A percentile compares a stretch with the other conserved stretches of the same genome.
These are phyloP conservation scores for Conus betulinus DNA, from an alignment of 1,140 invertebrate genomes.

Conservation along the genomic window DNA sequence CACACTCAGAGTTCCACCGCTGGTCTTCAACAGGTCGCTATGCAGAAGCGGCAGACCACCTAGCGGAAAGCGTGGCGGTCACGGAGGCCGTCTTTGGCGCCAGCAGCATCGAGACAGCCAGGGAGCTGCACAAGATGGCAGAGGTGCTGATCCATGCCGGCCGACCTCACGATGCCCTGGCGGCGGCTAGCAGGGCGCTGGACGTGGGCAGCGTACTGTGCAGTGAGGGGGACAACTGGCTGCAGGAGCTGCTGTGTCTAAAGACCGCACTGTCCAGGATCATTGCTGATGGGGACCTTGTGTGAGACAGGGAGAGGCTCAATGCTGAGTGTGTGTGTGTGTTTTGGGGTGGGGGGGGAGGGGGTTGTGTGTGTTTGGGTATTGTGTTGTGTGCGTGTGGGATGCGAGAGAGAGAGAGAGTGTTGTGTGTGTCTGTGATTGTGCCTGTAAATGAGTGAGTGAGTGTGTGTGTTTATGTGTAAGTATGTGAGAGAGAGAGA, in stretches of 20 bases:
- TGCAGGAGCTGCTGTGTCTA: conserved; percentile 32
- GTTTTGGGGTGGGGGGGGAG: background rate
- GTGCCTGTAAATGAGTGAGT: too few species aligned
- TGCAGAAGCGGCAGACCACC: conserved; percentile 74
- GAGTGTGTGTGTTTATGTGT: too few species aligned
- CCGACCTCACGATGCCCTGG: conserved; percentile 43
- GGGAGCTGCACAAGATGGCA: conserved; percentile 77
- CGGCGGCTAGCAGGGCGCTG: conserved; percentile 46
- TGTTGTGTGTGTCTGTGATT: too few species aligned
- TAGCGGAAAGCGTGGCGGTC: conserved; percentile 75
- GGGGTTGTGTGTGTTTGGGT: background rate
- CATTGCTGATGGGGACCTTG: background rate
- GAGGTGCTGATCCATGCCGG: conserved; percentile 78
- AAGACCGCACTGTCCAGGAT: background rate
- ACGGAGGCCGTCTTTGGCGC: conserved; percentile 78
- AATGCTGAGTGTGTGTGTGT: background rate
- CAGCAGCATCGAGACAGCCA: conserved; percentile 79
- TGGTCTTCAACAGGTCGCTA: conserved; percentile 50
- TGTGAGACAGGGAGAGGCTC: background rate
- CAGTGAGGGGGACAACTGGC: conserved; percentile 32
- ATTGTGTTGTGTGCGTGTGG: too few species aligned
- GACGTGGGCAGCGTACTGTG: conserved; percentile 46
- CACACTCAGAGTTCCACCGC: too few species aligned
- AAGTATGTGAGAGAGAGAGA: too few species aligned
- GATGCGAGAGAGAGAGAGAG: too few species aligned